Conservation (phyloP, 2,113 vertebrate genomes). For the Arvicanthis niloticus region DNA sequence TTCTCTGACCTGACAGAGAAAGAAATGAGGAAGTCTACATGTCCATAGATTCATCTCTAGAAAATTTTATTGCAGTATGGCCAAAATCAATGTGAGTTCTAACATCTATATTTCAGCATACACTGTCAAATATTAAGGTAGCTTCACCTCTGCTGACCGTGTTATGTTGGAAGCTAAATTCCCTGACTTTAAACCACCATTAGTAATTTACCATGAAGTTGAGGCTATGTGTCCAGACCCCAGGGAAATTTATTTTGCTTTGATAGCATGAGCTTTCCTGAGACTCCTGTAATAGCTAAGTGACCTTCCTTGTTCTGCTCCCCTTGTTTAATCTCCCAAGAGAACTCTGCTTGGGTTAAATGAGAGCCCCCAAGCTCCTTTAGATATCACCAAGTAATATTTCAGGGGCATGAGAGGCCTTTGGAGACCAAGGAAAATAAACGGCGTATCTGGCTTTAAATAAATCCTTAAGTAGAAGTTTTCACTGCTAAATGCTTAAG, state of each 20-base stretch:
- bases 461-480: background rate
- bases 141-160: conserved; percentile 6
- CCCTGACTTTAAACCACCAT: background rate
- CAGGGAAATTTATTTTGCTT: conserved; percentile 59
- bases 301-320: conserved; percentile 7
- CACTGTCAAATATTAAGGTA: background rate
- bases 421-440: background rate
- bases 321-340: background rate
- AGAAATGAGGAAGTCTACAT: conserved; percentile 52
- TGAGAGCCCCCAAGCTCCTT: background rate
- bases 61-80: conserved; percentile 34
- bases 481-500: background rate
- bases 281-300: conserved; percentile 7
- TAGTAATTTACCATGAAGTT: background rate
- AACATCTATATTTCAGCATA: background rate
- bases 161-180: background rate
- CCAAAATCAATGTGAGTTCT: conserved; percentile 43
- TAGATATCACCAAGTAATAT: background rate
- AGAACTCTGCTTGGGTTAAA: background rate
- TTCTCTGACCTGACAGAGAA: background rate
- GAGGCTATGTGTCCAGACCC: background rate
- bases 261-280: conserved; percentile 38
- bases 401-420: background rate
- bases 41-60: conserved; percentile 25
- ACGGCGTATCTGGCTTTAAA: background rate